These are phyloP conservation scores for Narcine bancroftii DNA, from an alignment of 2,113 vertebrate genomes.

Conservation along the genomic window DNA sequence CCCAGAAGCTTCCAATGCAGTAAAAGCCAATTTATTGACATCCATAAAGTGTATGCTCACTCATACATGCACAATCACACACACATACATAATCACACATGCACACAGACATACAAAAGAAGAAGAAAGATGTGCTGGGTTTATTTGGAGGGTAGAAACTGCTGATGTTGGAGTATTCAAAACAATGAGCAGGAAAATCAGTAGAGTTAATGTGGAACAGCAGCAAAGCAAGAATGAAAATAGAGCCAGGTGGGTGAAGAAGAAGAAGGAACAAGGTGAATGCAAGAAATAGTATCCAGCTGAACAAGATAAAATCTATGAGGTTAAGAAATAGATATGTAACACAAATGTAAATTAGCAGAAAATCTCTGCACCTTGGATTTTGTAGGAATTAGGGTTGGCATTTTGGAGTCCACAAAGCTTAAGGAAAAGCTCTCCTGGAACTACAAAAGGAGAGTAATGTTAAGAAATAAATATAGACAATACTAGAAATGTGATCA, in stretches of 20 bases:
- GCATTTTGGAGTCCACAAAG: neutral
- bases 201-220: neutral
- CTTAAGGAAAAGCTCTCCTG: neutral
- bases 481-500: no score
- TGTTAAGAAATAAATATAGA: neutral
- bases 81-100: no score
- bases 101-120: neutral
- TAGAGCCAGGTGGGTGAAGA: neutral
- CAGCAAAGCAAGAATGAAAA: neutral
- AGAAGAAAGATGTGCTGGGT: neutral
- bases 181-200: neutral
- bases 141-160: neutral
- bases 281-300: neutral
- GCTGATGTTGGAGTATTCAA: neutral
- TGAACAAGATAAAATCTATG: neutral
- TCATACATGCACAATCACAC: no score
- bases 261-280: neutral
- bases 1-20: neutral
- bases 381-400: neutral
- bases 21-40: neutral
- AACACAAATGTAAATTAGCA: neutral
- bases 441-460: neutral
- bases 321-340: neutral
- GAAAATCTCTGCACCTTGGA: neutral
- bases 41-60: no score